Evolutionary conservation across 2,797 vertebrate species (phyloP).

Genomic region (Brachyrhaphis roseni): DNA sequence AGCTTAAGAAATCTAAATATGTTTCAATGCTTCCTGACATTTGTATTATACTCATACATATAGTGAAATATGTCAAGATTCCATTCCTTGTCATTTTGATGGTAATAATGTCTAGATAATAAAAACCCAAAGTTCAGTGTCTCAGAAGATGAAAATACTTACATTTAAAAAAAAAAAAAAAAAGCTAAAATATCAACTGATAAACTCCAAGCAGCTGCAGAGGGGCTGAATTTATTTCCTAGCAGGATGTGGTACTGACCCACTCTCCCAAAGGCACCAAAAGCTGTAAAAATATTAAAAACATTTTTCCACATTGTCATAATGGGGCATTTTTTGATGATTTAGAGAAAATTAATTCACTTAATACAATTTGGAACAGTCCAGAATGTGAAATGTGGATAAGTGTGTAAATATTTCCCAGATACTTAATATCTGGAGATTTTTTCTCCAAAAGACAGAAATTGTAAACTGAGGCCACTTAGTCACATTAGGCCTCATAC

Average conservation of each 20-base stretch:
- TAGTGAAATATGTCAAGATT: neutral
- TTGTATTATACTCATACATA: neutral
- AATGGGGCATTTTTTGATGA: no score
- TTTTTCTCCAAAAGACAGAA: neutral
- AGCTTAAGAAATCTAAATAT: neutral
- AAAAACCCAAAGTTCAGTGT: neutral
- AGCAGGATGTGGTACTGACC: neutral
- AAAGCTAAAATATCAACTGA: neutral
- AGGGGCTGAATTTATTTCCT: neutral
- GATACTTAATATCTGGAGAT: no score
- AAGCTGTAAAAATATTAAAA: neutral
- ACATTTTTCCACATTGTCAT: no score
- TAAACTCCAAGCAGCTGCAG: neutral
- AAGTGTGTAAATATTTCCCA: no score
- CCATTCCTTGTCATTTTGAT: neutral
- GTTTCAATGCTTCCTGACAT: neutral
- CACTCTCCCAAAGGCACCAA: neutral
- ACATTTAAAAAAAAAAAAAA: neutral
- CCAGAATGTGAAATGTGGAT: no score
- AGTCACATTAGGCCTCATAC: neutral
- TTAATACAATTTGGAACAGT: no score
- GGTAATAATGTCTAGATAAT: neutral
- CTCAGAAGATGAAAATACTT: neutral
- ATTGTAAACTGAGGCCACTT: neutral
- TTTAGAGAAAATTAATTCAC: no score